Evolutionary conservation across 1,140 invertebrate species (phyloP).

Genomic region (Steinernema feltiae): DNA sequence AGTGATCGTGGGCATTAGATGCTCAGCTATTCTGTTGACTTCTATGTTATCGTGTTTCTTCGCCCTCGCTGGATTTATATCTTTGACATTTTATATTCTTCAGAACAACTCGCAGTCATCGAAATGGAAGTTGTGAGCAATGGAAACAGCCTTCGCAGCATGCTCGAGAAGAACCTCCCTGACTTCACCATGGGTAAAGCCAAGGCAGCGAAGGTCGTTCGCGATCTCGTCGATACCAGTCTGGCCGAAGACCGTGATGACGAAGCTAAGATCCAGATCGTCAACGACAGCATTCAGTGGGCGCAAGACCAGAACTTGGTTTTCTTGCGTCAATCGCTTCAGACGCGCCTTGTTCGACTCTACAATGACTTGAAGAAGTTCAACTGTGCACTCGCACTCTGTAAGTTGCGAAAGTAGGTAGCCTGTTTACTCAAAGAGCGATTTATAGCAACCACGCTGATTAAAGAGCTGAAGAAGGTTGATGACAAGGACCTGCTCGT

Average conservation of each 20-base stretch:
- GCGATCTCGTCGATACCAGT: slow-evolving; percentile 92
- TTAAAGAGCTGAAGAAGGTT: slow-evolving; percentile 93
- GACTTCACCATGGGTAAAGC: slow-evolving; percentile 81
- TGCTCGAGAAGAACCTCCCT: neutral
- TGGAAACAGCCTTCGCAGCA: neutral
- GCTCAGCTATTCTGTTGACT: too few relatives aligned
- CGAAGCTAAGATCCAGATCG: slow-evolving; percentile 68
- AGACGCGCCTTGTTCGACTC: slow-evolving; percentile 62
- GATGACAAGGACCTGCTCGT: slow-evolving; percentile 98
- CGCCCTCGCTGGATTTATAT: too few relatives aligned
- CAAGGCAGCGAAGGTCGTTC: slow-evolving; percentile 93
- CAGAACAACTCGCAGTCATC: too few relatives aligned
- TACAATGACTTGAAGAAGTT: slow-evolving; percentile 49
- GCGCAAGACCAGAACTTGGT: slow-evolving; percentile 93
- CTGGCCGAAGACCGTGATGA: slow-evolving; percentile 69
- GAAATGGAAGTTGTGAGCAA: too few relatives aligned
- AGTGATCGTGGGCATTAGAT: too few relatives aligned
- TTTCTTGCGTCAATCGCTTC: slow-evolving; percentile 88
- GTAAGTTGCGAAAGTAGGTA: too few relatives aligned
- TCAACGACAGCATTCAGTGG: slow-evolving; percentile 97
- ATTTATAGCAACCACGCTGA: slow-evolving; percentile 69
- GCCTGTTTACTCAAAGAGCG: too few relatives aligned
- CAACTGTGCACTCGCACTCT: slow-evolving; percentile 42
- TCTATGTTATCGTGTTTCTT: too few relatives aligned
- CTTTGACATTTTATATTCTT: too few relatives aligned